These are phyloP conservation scores for Nomada ferruginata DNA, from an alignment of 2,888 invertebrate species.

Conservation along the genomic window DNA sequence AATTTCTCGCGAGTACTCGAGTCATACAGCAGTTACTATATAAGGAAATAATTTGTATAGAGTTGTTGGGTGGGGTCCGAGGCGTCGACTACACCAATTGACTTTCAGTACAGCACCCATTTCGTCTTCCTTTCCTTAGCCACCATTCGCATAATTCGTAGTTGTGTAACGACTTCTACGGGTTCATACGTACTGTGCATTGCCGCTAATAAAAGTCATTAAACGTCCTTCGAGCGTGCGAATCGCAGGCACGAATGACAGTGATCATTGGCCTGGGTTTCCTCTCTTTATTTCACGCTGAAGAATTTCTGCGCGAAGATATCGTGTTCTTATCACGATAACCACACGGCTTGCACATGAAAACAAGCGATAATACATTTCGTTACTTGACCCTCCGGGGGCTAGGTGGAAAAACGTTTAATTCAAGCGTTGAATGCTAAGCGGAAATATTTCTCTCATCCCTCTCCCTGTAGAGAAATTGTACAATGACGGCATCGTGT, in stretches of 20 bases:
- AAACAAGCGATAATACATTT: background rate
- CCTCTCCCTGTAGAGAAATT: background rate
- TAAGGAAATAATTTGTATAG: background rate
- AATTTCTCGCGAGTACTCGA: slow-evolving; percentile 30
- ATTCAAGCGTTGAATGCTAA: too few relatives aligned
- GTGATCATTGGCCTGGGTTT: slow-evolving; percentile 20
- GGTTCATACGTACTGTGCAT: background rate
- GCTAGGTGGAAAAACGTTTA: background rate
- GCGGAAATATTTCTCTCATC: background rate
- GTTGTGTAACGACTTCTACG: background rate
- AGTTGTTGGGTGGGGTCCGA: slow-evolving; percentile 14
- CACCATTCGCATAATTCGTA: background rate
- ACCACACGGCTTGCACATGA: background rate
- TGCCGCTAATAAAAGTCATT: too few relatives aligned
- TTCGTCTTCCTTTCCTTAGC: background rate
- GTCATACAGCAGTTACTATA: slow-evolving; percentile 19
- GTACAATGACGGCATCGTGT: too few relatives aligned
- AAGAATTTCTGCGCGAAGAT: too few relatives aligned
- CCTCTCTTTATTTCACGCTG: slow-evolving; percentile 9
- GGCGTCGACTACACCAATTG: background rate
- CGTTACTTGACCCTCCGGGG: background rate
- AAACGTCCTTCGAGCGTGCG: background rate
- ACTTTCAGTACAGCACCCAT: too few relatives aligned
- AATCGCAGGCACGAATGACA: slow-evolving; percentile 24
- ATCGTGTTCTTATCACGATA: background rate